A percentile compares a stretch with the other conserved stretches of the same genome.
phyloP scores from a whole-genome alignment of 1,140 invertebrate genomes.

The Diorhabda carinulata region DNA sequence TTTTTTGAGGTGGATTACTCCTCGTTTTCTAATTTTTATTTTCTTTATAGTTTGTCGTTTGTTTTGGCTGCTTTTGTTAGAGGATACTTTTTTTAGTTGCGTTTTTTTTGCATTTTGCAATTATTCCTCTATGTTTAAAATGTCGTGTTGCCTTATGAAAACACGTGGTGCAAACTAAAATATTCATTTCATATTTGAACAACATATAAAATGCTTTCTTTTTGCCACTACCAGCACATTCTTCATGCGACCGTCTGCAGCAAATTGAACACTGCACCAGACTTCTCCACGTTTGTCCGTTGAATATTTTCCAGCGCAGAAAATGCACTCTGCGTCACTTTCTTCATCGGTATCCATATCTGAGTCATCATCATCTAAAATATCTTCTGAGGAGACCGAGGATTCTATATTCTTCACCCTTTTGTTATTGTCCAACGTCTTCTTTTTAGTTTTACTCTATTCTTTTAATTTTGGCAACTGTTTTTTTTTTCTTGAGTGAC shows the following conservation, averaged over 20 bases:
- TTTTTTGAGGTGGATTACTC: no score
- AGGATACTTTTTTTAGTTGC: no score
- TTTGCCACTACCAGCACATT: background rate
- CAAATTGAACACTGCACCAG: background rate
- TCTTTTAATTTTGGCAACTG: background rate
- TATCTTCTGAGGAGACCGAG: background rate
- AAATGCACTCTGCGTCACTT: background rate
- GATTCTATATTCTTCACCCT: background rate
- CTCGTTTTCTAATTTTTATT: no score
- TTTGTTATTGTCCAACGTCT: background rate
- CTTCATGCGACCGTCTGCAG: background rate
- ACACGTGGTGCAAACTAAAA: no score
- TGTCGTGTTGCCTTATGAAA: no score
- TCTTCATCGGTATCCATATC: background rate
- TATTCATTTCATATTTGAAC: no score
- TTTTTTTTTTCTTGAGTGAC: background rate
- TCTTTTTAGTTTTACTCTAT: background rate
- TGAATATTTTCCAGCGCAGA: background rate
- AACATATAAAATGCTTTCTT: background rate
- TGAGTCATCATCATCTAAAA: background rate
- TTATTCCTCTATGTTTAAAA: no score
- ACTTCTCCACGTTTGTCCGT: background rate
- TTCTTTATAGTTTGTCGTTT: no score
- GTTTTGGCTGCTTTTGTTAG: no score
- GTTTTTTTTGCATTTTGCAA: no score